Evolutionary conservation across 2,113 vertebrate genomes (phyloP).

Genomic region (Irena cyanogastra): DNA sequence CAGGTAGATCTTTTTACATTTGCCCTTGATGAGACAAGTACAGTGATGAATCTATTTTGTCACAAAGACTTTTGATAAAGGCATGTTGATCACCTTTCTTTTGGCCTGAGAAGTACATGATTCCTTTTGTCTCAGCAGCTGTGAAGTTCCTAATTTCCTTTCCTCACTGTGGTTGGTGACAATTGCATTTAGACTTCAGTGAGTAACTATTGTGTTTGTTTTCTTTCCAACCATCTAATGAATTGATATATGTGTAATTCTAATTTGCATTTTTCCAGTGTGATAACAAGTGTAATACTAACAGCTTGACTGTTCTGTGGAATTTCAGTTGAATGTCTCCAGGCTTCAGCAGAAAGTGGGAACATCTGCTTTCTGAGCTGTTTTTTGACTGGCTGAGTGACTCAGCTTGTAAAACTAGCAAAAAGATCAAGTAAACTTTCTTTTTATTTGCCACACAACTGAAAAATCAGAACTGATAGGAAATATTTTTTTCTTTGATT

Average conservation of each 20-base stretch:
- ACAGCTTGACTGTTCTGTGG: not conserved
- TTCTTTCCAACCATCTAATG: slow-evolving; percentile 13
- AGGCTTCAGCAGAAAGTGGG: not conserved
- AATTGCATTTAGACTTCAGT: slow-evolving; percentile 3
- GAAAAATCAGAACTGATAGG: not conserved
- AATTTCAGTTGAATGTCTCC: slow-evolving; percentile 23
- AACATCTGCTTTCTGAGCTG: slow-evolving; percentile 4
- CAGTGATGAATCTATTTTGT: not conserved
- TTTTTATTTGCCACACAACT: not conserved
- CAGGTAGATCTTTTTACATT: not conserved
- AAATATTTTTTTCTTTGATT: not conserved
- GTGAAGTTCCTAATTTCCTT: not conserved
- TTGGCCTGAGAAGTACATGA: not conserved
- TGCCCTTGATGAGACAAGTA: not conserved
- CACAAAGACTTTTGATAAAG: not conserved
- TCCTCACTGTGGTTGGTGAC: not conserved
- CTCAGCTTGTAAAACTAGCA: not conserved
- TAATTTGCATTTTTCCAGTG: slow-evolving; percentile 26
- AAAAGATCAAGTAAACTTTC: not conserved
- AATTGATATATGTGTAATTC: slow-evolving; percentile 19
- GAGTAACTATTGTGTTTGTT: slow-evolving; percentile 10
- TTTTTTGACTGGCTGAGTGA: not conserved
- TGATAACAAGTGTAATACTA: not conserved
- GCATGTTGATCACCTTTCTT: not conserved
- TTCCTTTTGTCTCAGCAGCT: slow-evolving; percentile 13